Conservation (phyloP, 2,888 invertebrate species). For the Trimorus sp. region DNA sequence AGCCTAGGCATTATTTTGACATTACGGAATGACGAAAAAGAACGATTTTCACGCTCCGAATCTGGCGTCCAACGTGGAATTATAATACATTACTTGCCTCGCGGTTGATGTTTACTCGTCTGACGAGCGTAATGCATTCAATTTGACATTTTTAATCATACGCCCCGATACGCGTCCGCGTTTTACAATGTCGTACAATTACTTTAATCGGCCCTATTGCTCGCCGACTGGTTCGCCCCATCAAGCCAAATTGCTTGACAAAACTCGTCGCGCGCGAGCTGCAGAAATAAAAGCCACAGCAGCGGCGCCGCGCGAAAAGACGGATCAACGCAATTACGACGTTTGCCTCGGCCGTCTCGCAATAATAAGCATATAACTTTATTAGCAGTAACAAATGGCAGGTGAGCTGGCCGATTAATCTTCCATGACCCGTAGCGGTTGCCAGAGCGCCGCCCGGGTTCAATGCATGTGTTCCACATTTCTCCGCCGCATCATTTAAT, state of each 20-base stretch:
- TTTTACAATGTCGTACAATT: conserved; percentile 22
- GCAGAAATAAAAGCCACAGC: not conserved
- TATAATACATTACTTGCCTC: conserved; percentile 42
- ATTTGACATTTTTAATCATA: conserved; percentile 51
- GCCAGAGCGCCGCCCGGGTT: conserved; percentile 10
- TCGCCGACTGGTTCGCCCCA: conserved; percentile 3
- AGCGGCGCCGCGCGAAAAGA: conserved; percentile 9
- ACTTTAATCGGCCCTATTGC: conserved; percentile 34
- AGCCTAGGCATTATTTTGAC: conserved; percentile 62
- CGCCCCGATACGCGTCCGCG: conserved; percentile 14
- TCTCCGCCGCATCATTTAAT: conserved; percentile 51
- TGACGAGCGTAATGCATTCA: conserved; percentile 42
- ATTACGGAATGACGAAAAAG: conserved; percentile 56
- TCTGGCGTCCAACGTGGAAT: conserved; percentile 39
- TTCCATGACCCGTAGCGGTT: conserved; percentile 22
- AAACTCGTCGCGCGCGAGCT: not conserved
- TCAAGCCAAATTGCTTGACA: conserved; percentile 13
- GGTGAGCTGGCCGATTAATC: conserved; percentile 38
- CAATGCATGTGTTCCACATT: conserved; percentile 35
- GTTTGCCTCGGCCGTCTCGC: conserved; percentile 1
- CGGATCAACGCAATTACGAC: conserved; percentile 22
- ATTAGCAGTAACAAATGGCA: conserved; percentile 49
- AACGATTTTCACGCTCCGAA: conserved; percentile 49
- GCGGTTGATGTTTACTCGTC: conserved; percentile 33
- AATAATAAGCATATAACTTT: conserved; percentile 39